Percentiles rank a stretch among this genome's conserved stretches.
Conservation (phyloP, 2,797 vertebrate genomes). For the Eidolon dupreanum region DNA sequence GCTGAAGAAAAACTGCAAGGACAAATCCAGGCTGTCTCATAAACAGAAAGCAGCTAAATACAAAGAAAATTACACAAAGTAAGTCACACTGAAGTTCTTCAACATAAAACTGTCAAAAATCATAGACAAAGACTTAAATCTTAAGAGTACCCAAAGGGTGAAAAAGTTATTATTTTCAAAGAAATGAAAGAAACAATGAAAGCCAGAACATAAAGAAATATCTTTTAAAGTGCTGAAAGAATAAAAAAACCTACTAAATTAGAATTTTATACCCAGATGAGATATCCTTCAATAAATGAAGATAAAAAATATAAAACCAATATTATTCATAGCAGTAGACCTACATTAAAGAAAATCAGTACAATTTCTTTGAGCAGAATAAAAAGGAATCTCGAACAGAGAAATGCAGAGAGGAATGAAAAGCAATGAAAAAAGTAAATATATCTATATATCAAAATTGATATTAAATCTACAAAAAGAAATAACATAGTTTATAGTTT, state of each 20-base stretch:
- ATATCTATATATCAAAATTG: neutral
- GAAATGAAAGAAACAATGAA: neutral
- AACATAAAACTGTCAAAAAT: neutral
- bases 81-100: neutral
- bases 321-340: neutral
- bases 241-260: neutral
- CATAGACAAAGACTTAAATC: neutral
- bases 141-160: neutral
- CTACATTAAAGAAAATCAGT: neutral
- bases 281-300: neutral
- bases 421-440: neutral
- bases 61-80: neutral
- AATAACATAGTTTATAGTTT: neutral
- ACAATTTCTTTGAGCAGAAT: neutral
- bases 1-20: neutral
- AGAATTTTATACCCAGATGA: constrained; percentile 54
- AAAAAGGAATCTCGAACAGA: neutral
- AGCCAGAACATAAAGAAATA: neutral
- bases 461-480: neutral
- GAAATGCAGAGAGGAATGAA: neutral
- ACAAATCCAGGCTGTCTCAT: neutral
- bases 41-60: neutral
- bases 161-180: constrained; percentile 10
- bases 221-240: neutral
- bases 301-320: neutral